phyloP scores from a whole-genome alignment of 2,888 invertebrate genomes.

The Serripes groenlandicus region DNA sequence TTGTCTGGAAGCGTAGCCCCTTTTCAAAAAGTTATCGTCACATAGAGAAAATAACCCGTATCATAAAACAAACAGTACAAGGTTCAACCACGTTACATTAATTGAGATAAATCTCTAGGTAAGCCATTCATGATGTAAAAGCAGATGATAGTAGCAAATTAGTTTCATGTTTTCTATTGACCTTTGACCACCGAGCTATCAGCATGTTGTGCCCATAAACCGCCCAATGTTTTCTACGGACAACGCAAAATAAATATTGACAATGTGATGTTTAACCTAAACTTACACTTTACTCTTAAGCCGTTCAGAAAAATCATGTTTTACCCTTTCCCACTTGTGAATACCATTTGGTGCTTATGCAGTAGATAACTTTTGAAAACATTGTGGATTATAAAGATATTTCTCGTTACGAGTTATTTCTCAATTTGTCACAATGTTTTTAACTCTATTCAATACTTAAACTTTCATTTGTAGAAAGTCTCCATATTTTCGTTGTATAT shows the following conservation, averaged over 20 bases:
- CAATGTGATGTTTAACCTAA: neutral
- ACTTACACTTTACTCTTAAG: too few species aligned
- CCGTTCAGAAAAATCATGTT: too few species aligned
- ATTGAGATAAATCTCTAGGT: neutral
- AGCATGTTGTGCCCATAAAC: neutral
- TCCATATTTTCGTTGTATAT: too few species aligned
- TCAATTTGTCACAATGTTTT: too few species aligned
- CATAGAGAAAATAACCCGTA: neutral
- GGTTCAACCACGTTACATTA: neutral
- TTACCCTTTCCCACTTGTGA: neutral
- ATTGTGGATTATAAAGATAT: too few species aligned
- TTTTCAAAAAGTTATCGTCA: neutral
- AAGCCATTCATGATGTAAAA: conserved; percentile 9
- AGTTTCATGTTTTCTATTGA: conserved; percentile 16
- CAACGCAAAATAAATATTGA: conserved; percentile 17
- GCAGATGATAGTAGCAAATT: conserved; percentile 2
- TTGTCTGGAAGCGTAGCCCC: too few species aligned
- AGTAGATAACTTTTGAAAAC: too few species aligned
- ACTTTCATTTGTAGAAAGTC: too few species aligned
- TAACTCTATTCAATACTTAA: too few species aligned
- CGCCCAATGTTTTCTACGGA: conserved; percentile 17
- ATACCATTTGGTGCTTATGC: too few species aligned
- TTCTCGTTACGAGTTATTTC: too few species aligned
- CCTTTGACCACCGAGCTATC: conserved; percentile 14
- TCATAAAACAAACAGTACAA: conserved; percentile 1